Evolutionary conservation across 2,888 invertebrate species (phyloP), one percentile per base, ranked within the genome.

Genomic region (Euclidia mi): DNA sequence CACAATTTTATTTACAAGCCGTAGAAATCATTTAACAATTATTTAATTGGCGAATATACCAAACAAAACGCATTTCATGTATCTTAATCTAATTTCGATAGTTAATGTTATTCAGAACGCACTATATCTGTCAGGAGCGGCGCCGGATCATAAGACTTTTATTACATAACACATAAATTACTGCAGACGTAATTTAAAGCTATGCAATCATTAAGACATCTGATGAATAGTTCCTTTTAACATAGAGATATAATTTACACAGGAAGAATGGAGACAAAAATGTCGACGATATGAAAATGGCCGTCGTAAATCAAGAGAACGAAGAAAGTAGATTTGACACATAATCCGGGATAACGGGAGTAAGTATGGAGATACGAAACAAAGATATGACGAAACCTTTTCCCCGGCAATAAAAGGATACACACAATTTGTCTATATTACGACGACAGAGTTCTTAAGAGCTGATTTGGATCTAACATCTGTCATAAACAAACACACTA

Each of bases 291-390:
- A 17, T 42, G 37, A 48, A 56, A 53, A 67, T 52, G 15, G 50
- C 59, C 1, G 40, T 38, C 56, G 64, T 72, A 75, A 72, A 72
- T 72, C 76, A 62, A 12, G 3, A 29, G 46, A 52, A 42, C 51
- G 37, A 40, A 44, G 43, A 55, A 35, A 63, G 64, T 62, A 75
- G 52, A 75, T 72, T 56, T 75, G 72, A 71, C 72, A 71, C 48
- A 56, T 67, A 61, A 72, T 71, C 64, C 56, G 38, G 61, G 61
- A 67, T 67, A 61, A 71, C 58, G 47, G 46, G 38, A 55, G 47
- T 37, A 59, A 61, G 57, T 46, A 53, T 43, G 14, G 49, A 57
- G 38, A 38, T 14, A 50, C 58, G 50, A 59, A 62, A 65, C 61
- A 66, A 60, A 70, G 45, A 37, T 10, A 51, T 17, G 7, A 2